A percentile compares a stretch with the other conserved stretches of the same genome.
phyloP scores from a whole-genome alignment of 2,797 vertebrate species.

The Clarias platycephalus region DNA sequence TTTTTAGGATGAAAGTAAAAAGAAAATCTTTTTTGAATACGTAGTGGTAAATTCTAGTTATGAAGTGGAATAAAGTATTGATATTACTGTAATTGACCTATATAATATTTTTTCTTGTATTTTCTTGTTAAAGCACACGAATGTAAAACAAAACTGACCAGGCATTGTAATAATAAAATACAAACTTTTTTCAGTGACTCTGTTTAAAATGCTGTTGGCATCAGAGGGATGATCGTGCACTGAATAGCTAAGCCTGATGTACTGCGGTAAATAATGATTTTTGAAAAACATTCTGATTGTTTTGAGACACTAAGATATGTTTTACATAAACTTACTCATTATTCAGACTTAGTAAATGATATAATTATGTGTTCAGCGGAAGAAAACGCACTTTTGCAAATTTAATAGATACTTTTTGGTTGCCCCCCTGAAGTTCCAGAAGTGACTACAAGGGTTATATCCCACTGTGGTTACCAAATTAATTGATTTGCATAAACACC shows the following conservation, averaged over 20 bases:
- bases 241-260: background rate
- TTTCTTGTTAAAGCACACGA: too few relatives aligned
- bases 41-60: background rate
- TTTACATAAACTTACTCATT: background rate
- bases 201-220: background rate
- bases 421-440: background rate
- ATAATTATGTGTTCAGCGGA: background rate
- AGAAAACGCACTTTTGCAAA: background rate
- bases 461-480: background rate
- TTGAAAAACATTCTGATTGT: background rate
- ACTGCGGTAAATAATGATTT: background rate
- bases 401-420: background rate
- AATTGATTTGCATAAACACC: slow-evolving; percentile 3
- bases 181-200: background rate
- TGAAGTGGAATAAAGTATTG: too few relatives aligned
- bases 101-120: too few relatives aligned
- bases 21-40: background rate
- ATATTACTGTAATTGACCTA: too few relatives aligned
- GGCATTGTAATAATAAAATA: background rate
- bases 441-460: background rate
- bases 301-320: background rate
- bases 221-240: background rate
- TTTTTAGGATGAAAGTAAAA: background rate
- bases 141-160: background rate
- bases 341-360: background rate